Evolutionary conservation across 2,888 invertebrate genomes (phyloP), one percentile per base, ranked within the genome.

Genomic region (Microchrysa polita): DNA sequence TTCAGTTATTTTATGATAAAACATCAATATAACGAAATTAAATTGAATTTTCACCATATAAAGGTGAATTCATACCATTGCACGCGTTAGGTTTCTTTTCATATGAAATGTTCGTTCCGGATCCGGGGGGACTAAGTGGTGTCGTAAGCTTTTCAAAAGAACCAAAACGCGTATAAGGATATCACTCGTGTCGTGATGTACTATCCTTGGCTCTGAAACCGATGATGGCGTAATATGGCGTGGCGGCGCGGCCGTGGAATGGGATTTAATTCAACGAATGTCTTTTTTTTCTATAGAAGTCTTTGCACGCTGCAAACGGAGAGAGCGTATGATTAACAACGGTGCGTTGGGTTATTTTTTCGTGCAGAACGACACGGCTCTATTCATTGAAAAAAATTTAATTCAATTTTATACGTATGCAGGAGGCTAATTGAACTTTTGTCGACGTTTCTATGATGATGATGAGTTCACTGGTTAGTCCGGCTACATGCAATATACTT

Each of bases 1-100:
- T 34, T 40, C 73, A 73, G 73, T 73, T 73, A 69, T 60, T 73
- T 73, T 73, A 73, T 73, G 60, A 73, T 73, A 67, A 73, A 73
- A 69, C 69, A 69, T 73, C 73, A 73, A 73, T 73, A 67, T 59
- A 48, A 16, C 57, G 22, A 60, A 44, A 73, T 73, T 12, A 73
- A 73, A 73, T 73, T 73, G 73, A 73, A 73, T 73, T 73, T 69
- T 55, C 22, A n/a, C 10, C n/a, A n/a, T n/a, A 10, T 55, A 55
- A 20, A 55, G 18, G 16, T 5, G 18, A 48, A 48, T 12, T 48
- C 16, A n/a, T n/a, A n/a, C n/a, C n/a, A n/a, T n/a, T 12, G 5
- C 12, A 12, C 4, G 10, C 12, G 48, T 48, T 12, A 7, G 48
- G 48, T 48, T 48, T 48, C 48, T 48, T 48, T 48, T 12, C 4